A percentile compares a stretch with the other conserved stretches of the same genome.
Conservation (phyloP, 2,113 vertebrate species). For the Festucalex cinctus region DNA sequence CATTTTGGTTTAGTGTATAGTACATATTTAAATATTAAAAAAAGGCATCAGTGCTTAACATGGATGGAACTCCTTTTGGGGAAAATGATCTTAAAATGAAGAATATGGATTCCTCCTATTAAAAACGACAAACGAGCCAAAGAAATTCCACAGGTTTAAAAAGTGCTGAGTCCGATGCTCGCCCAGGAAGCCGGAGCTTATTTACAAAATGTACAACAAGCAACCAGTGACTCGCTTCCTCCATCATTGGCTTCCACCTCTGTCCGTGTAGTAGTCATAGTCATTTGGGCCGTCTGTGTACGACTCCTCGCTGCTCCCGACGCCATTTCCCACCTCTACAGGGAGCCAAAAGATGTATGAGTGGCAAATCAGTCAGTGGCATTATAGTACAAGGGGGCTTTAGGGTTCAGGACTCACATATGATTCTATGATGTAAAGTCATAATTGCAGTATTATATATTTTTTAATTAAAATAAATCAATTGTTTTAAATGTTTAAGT, state of each 20-base stretch:
- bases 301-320: constrained; percentile 79
- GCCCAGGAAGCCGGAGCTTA: constrained; percentile 28
- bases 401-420: too few relatives aligned
- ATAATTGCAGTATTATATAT: too few relatives aligned
- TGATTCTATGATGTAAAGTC: too few relatives aligned
- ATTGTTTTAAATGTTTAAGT: too few relatives aligned
- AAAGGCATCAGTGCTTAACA: constrained; percentile 23
- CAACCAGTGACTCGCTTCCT: constrained; percentile 12
- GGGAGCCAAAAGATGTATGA: constrained; percentile 20
- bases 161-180: constrained; percentile 45
- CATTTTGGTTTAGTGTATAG: constrained; percentile 1
- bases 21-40: constrained; percentile 9
- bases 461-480: too few relatives aligned
- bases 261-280: constrained; percentile 79
- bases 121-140: constrained; percentile 29
- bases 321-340: constrained; percentile 87
- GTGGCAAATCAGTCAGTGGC: background rate
- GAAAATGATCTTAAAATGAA: constrained; percentile 26
- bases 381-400: too few relatives aligned
- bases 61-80: constrained; percentile 33
- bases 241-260: constrained; percentile 63
- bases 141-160: constrained; percentile 33
- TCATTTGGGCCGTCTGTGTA: constrained; percentile 75
- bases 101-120: constrained; percentile 8
- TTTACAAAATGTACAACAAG: constrained; percentile 54